Conservation (phyloP, 2,797 vertebrate species). For the Alcedo atthis region DNA sequence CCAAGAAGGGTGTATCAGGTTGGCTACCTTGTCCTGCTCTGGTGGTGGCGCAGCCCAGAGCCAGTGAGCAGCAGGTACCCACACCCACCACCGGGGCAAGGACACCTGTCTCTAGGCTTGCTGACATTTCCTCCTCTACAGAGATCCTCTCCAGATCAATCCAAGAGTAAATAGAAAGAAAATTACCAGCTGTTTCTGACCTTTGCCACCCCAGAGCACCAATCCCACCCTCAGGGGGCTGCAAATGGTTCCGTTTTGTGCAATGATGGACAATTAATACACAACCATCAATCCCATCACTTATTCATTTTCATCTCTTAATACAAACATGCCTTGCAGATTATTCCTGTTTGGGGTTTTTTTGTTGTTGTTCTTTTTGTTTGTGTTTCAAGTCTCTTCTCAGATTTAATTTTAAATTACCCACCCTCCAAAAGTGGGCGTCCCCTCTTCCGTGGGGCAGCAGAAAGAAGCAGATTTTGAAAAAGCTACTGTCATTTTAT, state of each 20-base stretch:
- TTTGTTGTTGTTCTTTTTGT: neutral
- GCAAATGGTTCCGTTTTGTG: neutral
- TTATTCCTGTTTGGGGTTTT: neutral
- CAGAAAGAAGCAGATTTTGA: neutral
- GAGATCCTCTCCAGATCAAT: neutral
- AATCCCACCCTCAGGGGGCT: neutral
- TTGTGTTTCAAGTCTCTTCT: neutral
- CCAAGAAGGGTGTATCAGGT: neutral
- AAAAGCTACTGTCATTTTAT: neutral
- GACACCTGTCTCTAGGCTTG: neutral
- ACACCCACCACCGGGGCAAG: neutral
- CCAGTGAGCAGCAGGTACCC: fast-evolving
- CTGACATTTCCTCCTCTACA: neutral
- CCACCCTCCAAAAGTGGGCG: neutral
- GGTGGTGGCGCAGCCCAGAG: neutral
- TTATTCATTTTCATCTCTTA: neutral
- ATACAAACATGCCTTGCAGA: neutral
- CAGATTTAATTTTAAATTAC: neutral
- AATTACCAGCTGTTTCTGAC: neutral
- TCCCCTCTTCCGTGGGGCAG: neutral
- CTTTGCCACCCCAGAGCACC: neutral
- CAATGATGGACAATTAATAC: neutral
- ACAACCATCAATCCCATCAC: neutral
- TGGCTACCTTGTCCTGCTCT: neutral
- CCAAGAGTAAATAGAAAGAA: neutral